Evolutionary conservation across 2,113 vertebrate genomes (phyloP).

Genomic region (Ophthalmolycus amberensis): DNA sequence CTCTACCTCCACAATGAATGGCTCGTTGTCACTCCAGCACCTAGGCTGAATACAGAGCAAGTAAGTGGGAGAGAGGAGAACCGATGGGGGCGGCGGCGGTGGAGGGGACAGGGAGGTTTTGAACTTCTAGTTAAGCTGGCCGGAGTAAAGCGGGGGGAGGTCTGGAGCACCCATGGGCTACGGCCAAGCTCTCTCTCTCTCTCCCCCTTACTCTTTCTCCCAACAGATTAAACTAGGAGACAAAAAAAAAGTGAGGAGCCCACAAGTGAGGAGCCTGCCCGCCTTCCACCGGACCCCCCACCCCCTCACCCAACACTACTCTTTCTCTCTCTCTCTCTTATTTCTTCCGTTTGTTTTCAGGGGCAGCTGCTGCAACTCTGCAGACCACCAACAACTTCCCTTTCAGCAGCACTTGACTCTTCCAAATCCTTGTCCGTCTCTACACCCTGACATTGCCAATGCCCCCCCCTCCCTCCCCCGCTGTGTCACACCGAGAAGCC

Average conservation of each 20-base stretch:
- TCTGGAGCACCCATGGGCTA: constrained; percentile 53
- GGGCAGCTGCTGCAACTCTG: constrained; percentile 77
- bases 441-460: constrained; percentile 77
- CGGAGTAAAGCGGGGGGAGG: constrained; percentile 67
- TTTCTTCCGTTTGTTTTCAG: constrained; percentile 80
- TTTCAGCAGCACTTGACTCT: constrained; percentile 81
- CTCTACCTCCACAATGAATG: constrained; percentile 85
- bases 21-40: constrained; percentile 85
- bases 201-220: constrained; percentile 57
- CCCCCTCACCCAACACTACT: constrained; percentile 25
- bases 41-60: constrained; percentile 85
- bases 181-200: constrained; percentile 59
- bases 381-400: constrained; percentile 82
- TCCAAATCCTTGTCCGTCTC: constrained; percentile 80
- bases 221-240: constrained; percentile 69
- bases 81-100: constrained; percentile 40
- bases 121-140: constrained; percentile 80
- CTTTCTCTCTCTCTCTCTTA: constrained; percentile 65
- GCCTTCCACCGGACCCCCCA: constrained; percentile 59
- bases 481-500: constrained; percentile 58
- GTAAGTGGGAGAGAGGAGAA: constrained; percentile 66
- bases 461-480: constrained; percentile 2
- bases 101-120: constrained; percentile 52
- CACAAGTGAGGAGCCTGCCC: constrained; percentile 63
- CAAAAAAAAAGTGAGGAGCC: constrained; percentile 62